Base-by-base conservation (phyloP, 2,888 invertebrate genomes). In the Rhyacophila evoluta region DNA sequence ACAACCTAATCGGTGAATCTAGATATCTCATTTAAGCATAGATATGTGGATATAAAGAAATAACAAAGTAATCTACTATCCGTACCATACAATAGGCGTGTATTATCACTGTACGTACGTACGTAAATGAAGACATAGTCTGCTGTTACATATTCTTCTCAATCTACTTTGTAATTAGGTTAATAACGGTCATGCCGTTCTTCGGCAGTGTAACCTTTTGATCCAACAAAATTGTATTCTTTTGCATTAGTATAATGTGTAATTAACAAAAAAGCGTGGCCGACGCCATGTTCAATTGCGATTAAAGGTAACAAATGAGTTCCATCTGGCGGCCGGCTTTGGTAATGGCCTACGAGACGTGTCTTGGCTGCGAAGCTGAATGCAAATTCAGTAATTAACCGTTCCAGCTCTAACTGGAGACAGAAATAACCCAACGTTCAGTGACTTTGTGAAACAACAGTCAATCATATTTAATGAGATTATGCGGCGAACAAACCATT, bases 251-350 rank as follows among this genome's bases (percentile, higher is more conserved):
- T 15, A 15, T 15, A 41, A 15, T 41, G n/a, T 41, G 41, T 55
- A 55, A 55, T 55, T 55, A 19, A 55, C 55, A 55, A 55, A 41
- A 55, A 55, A 55, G 25, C 55, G 5, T 19, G 55, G 8, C 55
- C 6, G 41, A 6, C 25, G 55, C 55, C 55, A 25, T 10, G 19
- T 55, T 55, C 19, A 25, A 55, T 25, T 55, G 12, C 19, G 10
- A 25, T 25, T 55, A 55, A 55, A 55, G 55, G 55, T 55, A 55
- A 55, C 55, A 25, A 55, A 55, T 55, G 55, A 25, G 55, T 19
- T 55, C 55, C 55, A 55, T 55, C 55, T 55, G 55, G 55, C 55
- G 55, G 10, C 10, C 12, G 15, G 19, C 19, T 41, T 55, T 55
- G 55, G 55, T 55, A 25, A 55, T 55, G 55, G 55, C 55, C 55